Percentiles rank a stretch among this genome's conserved stretches.
phyloP scores from a whole-genome alignment of 1,140 invertebrate species.

The Drosophila prosaltans region DNA sequence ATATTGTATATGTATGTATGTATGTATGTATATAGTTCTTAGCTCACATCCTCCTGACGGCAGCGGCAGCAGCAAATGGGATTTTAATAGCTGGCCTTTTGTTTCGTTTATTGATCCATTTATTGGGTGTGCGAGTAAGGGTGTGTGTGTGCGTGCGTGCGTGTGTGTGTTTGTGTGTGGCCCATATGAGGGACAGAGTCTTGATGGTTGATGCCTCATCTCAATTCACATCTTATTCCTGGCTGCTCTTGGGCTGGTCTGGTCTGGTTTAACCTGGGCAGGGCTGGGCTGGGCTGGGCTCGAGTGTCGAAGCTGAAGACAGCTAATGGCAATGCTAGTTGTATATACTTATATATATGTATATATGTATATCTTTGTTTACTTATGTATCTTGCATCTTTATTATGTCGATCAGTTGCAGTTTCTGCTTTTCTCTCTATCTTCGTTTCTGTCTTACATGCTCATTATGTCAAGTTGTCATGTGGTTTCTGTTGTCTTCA shows the following conservation, averaged over 20 bases:
- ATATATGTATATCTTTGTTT: conserved; percentile 30
- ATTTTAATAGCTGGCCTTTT: conserved; percentile 13
- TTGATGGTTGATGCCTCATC: conserved; percentile 1
- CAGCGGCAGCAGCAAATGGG: conserved; percentile 1
- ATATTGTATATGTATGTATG: background rate
- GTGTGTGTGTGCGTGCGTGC: background rate
- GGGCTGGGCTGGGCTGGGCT: conserved; percentile 35
- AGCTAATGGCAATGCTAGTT: conserved; percentile 70
- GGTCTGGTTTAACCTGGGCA: conserved; percentile 30
- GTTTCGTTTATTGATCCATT: conserved; percentile 14
- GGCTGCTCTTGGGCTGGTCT: conserved; percentile 30
- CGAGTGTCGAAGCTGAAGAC: conserved; percentile 36
- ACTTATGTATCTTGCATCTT: conserved; percentile 50
- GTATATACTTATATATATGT: conserved; percentile 36
- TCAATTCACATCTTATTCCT: conserved; percentile 41
- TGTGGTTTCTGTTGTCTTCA: conserved; percentile 15
- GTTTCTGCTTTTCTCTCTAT: conserved; percentile 4
- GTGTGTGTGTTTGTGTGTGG: background rate
- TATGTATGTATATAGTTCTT: conserved; percentile 1
- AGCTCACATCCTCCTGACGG: background rate
- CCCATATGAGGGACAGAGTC: conserved; percentile 23
- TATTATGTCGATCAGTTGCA: conserved; percentile 53
- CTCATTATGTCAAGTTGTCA: conserved; percentile 27
- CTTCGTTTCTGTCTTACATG: conserved; percentile 4
- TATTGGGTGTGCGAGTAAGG: background rate